Evolutionary conservation across 2,888 invertebrate species (phyloP), one percentile per base, ranked within the genome.

Genomic region (Ichneumoninae sp.): DNA sequence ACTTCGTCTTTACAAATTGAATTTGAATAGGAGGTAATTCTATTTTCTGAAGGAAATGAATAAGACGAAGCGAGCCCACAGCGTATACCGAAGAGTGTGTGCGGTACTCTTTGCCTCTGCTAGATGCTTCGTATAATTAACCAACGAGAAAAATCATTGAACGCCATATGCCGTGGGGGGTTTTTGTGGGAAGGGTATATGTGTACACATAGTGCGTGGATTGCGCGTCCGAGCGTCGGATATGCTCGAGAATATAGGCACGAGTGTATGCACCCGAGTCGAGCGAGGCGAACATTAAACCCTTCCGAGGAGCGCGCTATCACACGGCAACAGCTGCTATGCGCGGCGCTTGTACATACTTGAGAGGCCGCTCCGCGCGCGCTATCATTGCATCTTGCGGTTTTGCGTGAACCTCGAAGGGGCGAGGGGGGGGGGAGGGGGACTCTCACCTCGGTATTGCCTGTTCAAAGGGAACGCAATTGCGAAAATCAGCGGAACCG

Each of bases 321-420:
- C 93, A 90, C 89, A 30, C 62, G 88, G 91, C 90, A 92, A 93
- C 93, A 93, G 93, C 93, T 93, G 93, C 91, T 89, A 91, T 89
- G 91, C 92, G 92, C 90, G 87, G 87, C 88, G 83, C 74, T 77
- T 90, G 91, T 92, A 91, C 88, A 86, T 88, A 89, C 89, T 90
- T 90, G 90, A 78, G 74, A 69, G 77, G 75, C 65, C 62, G 47
- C 80, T 81, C 54, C 66, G 52, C 81, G 52, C 81, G 80, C 84
- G 80, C 86, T 87, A 87, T 87, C 87, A 86, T 85, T 83, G 85
- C 80, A 87, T 87, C 87, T 87, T 87, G 85, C 85, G 83, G 84
- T 87, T 84, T 86, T 62, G 80, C 80, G 82, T 82, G 76, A 85
- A 85, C 82, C 77, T 69, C 82, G 62, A 77, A 77, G 80, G 71